Conservation (phyloP, 1,140 invertebrate species). For the Cyrtorhinus lividipennis region DNA sequence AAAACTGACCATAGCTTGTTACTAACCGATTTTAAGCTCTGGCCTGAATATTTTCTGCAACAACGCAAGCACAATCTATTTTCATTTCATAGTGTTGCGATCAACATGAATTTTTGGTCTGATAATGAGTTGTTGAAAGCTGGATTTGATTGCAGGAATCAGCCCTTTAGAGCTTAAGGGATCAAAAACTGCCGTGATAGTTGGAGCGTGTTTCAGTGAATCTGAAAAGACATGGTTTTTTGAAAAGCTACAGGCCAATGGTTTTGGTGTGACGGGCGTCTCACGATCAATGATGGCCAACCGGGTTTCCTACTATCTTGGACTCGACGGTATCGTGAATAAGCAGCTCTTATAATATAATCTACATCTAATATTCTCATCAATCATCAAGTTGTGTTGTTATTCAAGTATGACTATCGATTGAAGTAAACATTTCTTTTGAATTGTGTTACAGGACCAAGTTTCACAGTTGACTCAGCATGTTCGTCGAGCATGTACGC, state of each 20-base stretch:
- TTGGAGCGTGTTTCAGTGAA: slow-evolving; percentile 66
- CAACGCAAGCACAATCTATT: no score
- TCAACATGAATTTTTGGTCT: no score
- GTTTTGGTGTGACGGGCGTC: slow-evolving; percentile 61
- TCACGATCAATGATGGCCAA: slow-evolving; percentile 84
- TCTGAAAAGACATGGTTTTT: slow-evolving; percentile 54
- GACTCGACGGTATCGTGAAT: slow-evolving; percentile 36
- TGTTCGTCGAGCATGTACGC: slow-evolving; percentile 81
- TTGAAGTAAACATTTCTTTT: background rate
- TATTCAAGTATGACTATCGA: background rate
- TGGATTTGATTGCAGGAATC: slow-evolving; percentile 35
- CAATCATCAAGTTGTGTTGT: background rate
- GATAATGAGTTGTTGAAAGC: no score
- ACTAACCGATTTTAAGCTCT: no score
- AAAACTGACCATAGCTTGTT: background rate
- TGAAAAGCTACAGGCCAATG: slow-evolving; percentile 40
- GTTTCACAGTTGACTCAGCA: slow-evolving; percentile 71
- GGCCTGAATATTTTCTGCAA: no score
- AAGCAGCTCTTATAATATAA: background rate
- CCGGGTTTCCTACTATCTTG: slow-evolving; percentile 62
- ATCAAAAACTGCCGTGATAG: slow-evolving; percentile 63
- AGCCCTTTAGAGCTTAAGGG: slow-evolving; percentile 45
- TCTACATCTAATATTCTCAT: background rate
- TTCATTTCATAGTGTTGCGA: no score
- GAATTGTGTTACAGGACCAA: slow-evolving; percentile 41